Evolutionary conservation across 1,140 invertebrate genomes (phyloP).

Genomic region (Heliconius hermathena): DNA sequence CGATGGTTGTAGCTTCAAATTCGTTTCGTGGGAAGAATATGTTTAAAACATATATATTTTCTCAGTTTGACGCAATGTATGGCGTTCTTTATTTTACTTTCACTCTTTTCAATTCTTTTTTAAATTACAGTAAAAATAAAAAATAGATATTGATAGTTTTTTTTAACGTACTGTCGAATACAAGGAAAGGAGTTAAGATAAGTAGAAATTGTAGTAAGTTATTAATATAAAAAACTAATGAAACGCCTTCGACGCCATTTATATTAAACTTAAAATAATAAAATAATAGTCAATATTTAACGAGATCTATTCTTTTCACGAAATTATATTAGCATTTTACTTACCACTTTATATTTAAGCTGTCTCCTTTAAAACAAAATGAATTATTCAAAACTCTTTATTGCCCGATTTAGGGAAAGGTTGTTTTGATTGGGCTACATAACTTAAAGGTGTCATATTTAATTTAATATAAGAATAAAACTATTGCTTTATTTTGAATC

Average conservation of each 20-base stretch:
- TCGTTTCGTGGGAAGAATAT: not conserved
- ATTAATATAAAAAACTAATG: not conserved
- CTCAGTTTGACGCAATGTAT: not conserved
- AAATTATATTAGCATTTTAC: not conserved
- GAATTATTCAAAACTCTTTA: slow-evolving; percentile 14
- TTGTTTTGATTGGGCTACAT: too few relatives aligned
- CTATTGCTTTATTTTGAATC: too few relatives aligned
- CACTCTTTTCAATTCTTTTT: not conserved
- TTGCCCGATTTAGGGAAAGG: not conserved
- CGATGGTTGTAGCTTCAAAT: not conserved
- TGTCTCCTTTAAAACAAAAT: not conserved
- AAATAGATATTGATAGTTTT: too few relatives aligned
- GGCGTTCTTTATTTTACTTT: not conserved
- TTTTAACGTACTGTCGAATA: too few relatives aligned
- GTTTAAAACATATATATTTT: not conserved
- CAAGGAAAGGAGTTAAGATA: too few relatives aligned
- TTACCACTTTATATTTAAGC: not conserved
- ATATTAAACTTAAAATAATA: not conserved
- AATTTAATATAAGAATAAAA: too few relatives aligned
- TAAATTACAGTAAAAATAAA: too few relatives aligned
- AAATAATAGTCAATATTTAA: not conserved
- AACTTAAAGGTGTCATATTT: too few relatives aligned
- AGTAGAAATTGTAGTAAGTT: too few relatives aligned
- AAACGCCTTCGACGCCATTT: not conserved
- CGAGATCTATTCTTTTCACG: not conserved